Evolutionary conservation across 1,140 invertebrate species (phyloP), one percentile per base, ranked within the genome.

Genomic region (Charaxes varanes): DNA sequence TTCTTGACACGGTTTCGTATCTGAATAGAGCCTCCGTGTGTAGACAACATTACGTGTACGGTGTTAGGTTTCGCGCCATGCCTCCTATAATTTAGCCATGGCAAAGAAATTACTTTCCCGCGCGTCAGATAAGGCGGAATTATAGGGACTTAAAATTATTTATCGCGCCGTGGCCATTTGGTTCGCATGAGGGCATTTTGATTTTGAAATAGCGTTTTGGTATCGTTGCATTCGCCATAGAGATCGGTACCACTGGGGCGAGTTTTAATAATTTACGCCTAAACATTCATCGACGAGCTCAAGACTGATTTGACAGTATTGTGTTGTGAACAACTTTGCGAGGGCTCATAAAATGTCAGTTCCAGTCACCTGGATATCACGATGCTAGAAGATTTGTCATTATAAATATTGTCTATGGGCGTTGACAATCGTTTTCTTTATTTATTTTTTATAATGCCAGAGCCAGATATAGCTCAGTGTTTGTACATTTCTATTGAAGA

Each of bases 91-190:
- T 68, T 71, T 68, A 37, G 53, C 55, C 49, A 52, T 47, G 52
- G 55, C 46, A 66, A 68, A 68, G 68, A 72, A 71, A 68, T 68
- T 62, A 56, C 66, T 40, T 65, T 60, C 58, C 41, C 49, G 38
- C 42, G 44, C 41, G 52, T 43, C 55, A 59, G 68, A 72, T 68
- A 72, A 64, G 59, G 53, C 22, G 57, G 52, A 68, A 68, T 68
- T 68, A 62, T 68, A 68, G 53, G 57, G 54, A 66, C 53, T 66
- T 66, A 53, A 62, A 52, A 65, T 68, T 68, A 72, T 68, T 68
- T 66, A 69, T 55, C 14, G 38, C 36, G 10, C 34, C 28, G 35
- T 42, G 8, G 32, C 18, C 18, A 28, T 36, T n/a, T n/a, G n/a
- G n/a, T n/a, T 50, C 48, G 35, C 36, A 32, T 40, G 22, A 40